Evolutionary conservation across 2,888 invertebrate genomes (phyloP).

Genomic region (Agonopterix alstromeriana): DNA sequence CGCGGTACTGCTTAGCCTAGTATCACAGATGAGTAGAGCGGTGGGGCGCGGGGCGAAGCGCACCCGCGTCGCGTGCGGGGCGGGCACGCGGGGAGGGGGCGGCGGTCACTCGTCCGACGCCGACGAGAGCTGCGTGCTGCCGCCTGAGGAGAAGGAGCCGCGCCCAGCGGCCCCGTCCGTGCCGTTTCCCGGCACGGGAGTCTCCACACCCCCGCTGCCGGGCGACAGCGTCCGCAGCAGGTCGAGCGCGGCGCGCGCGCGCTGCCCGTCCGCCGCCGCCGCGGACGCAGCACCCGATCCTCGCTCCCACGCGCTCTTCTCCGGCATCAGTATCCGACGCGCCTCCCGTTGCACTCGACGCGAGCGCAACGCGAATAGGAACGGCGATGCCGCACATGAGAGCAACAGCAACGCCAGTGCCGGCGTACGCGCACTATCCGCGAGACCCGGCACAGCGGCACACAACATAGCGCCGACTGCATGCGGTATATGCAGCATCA

Average conservation of each 20-base stretch:
- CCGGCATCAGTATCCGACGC: conserved; percentile 50
- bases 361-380: conserved; percentile 86
- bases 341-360: conserved; percentile 77
- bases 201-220: conserved; percentile 54
- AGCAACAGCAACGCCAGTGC: conserved; percentile 76
- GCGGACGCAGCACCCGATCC: conserved; percentile 72
- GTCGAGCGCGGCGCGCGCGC: conserved; percentile 61
- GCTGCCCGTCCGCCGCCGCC: conserved; percentile 73
- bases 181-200: conserved; percentile 51
- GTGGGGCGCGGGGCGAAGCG: conserved; percentile 66
- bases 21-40: conserved; percentile 76
- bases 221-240: conserved; percentile 61
- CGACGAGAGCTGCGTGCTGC: conserved; percentile 79
- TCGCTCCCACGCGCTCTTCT: conserved; percentile 72
- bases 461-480: conserved; percentile 49
- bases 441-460: conserved; percentile 69
- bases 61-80: conserved; percentile 36
- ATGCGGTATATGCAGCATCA: conserved; percentile 85
- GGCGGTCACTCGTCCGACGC: conserved; percentile 77
- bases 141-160: conserved; percentile 80
- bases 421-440: conserved; percentile 62
- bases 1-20: conserved; percentile 68
- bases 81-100: conserved; percentile 34
- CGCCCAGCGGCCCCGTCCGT: conserved; percentile 74
- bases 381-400: conserved; percentile 81